Base-by-base conservation (phyloP, 1,140 invertebrate species). In the Hylyphantes graminicola region DNA sequence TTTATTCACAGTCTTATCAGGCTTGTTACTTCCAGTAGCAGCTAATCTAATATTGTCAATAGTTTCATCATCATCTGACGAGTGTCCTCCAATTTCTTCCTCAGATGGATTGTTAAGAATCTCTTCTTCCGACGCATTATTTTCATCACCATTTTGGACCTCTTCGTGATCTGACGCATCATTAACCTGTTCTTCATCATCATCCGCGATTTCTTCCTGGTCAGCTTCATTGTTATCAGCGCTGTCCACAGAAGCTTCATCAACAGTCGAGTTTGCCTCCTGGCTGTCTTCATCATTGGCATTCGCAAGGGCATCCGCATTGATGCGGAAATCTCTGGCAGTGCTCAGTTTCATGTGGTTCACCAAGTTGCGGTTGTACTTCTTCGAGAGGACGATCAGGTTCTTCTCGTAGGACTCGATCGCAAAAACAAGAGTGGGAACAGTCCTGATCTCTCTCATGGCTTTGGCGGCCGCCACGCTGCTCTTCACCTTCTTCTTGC, bases 301-400 rank as follows among this genome's bases (percentile, higher is more conserved):
- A 48, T 87, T 86, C 61, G 88, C 86, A 48, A 91, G 80, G 5
- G 87, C 87, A 57, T 87, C 87, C n/a, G 87, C 64, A 86, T 90
- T 90, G 64, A 91, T 91, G 19, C 90, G 88, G 86, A 91, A 91
- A 87, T 91, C 91, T 64, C 91, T 86, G 1, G 90, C 89, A 19
- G 90, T 91, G 85, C 89, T 91, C 50, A 89, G 75, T 85, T 91
- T 91, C 86, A 91, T 89, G 59, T 90, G 88, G 48, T 89, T 88
- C 89, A 90, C 89, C 57, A 91, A 85, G 84, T 91, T 90, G 6
- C 90, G 86, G 88, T 91, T 91, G 11, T 90, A 90, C 80, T 91
- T 91, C 81, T 91, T 90, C 12, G 89, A 87, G 0, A 91, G 88
- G 59, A 89, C 88, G 51, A 91, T 90, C 7, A 91, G 86, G 79